These are phyloP conservation scores for Drosophila algonquin DNA, from an alignment of 2,888 invertebrate genomes.

Conservation along the genomic window DNA sequence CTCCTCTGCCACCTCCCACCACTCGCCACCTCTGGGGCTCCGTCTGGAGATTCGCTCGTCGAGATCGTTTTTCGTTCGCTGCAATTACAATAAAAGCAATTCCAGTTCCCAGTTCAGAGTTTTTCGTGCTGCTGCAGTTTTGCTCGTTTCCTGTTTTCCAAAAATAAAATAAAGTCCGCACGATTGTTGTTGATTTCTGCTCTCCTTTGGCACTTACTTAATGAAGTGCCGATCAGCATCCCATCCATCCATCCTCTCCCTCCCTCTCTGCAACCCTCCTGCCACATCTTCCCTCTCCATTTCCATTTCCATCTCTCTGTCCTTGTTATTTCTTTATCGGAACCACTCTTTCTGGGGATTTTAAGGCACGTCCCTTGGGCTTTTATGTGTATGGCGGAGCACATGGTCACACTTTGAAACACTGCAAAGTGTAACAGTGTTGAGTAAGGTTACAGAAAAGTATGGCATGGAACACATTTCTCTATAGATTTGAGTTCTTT, in stretches of 20 bases:
- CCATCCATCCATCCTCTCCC: slow-evolving; percentile 21
- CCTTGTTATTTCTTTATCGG: neutral
- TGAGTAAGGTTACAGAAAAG: neutral
- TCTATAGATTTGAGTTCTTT: neutral
- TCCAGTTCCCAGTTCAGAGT: slow-evolving; percentile 40
- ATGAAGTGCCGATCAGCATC: slow-evolving; percentile 55
- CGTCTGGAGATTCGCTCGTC: slow-evolving; percentile 1
- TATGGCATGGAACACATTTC: no score
- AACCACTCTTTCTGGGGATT: neutral
- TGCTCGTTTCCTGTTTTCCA: slow-evolving; percentile 63
- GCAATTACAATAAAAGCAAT: slow-evolving; percentile 67
- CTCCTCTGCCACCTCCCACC: slow-evolving; percentile 15
- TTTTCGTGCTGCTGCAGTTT: slow-evolving; percentile 58
- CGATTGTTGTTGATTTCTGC: slow-evolving; percentile 46
- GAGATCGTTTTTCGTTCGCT: slow-evolving; percentile 16
- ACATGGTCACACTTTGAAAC: neutral
- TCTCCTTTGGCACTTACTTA: slow-evolving; percentile 45
- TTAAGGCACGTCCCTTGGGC: slow-evolving; percentile 50
- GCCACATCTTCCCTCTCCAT: neutral
- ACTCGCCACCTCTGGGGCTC: slow-evolving; percentile 18
- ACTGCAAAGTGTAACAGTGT: neutral
- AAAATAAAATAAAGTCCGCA: slow-evolving; percentile 63
- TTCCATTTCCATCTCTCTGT: neutral
- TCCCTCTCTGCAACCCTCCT: slow-evolving; percentile 11
- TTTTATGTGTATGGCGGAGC: slow-evolving; percentile 35